Evolutionary conservation across 2,888 invertebrate genomes (phyloP).

Genomic region (Syrphus vitripennis): DNA sequence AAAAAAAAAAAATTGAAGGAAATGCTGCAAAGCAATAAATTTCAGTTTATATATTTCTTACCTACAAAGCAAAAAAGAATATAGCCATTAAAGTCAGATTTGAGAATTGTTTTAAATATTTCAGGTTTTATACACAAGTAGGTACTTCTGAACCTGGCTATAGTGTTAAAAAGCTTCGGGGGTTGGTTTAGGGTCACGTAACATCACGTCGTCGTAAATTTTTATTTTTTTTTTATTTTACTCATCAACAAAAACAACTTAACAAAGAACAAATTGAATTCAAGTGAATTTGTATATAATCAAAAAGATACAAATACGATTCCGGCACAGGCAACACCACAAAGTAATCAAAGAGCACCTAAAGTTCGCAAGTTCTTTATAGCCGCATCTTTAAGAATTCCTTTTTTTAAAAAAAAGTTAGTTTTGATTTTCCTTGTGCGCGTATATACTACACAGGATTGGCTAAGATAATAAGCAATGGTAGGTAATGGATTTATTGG

Average conservation of each 20-base stretch:
- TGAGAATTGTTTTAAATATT: background rate
- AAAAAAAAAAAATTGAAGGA: background rate
- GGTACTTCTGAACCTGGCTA: background rate
- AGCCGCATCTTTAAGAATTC: background rate
- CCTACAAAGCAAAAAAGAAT: background rate
- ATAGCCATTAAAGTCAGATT: background rate
- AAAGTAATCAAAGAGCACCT: constrained; percentile 2
- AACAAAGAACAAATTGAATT: background rate
- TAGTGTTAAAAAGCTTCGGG: no score
- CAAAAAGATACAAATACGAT: background rate
- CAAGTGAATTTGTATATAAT: background rate
- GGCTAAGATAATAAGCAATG: constrained; percentile 9
- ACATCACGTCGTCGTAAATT: background rate
- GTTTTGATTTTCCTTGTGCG: background rate
- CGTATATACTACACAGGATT: background rate
- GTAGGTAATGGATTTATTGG: background rate
- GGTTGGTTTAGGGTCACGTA: background rate
- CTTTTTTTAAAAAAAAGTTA: background rate
- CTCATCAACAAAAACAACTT: background rate
- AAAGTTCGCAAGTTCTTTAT: background rate
- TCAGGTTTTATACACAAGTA: background rate
- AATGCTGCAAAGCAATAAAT: constrained; percentile 1
- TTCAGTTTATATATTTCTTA: background rate
- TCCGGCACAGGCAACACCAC: background rate
- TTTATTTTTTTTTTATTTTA: background rate